These are phyloP conservation scores for Phalacrocorax pelagicus DNA, from an alignment of 2,113 vertebrate genomes.

Conservation along the genomic window DNA sequence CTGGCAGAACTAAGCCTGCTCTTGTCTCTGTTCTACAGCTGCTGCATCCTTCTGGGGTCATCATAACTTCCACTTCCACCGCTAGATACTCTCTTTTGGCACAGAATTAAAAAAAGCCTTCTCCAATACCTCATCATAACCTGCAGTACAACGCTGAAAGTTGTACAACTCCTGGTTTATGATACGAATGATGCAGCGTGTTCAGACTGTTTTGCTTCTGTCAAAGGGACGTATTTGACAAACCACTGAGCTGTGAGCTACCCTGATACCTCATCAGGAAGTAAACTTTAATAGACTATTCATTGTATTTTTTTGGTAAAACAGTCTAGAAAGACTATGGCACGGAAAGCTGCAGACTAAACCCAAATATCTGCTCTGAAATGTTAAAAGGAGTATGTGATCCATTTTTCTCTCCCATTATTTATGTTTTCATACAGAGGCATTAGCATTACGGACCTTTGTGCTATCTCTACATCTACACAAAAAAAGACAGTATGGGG, in stretches of 20 bases:
- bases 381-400: background rate
- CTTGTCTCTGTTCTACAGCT: slow-evolving; percentile 53
- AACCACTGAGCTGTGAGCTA: background rate
- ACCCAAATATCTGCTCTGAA: background rate
- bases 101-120: background rate
- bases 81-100: background rate
- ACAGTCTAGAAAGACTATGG: background rate
- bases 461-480: background rate
- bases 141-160: background rate
- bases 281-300: background rate
- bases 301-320: background rate
- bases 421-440: background rate
- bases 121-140: background rate
- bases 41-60: slow-evolving; percentile 17
- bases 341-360: background rate
- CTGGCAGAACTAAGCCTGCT: slow-evolving; percentile 45
- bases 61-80: background rate
- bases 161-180: background rate
- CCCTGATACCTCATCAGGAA: background rate
- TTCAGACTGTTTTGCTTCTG: background rate
- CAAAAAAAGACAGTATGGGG: background rate
- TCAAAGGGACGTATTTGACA: background rate
- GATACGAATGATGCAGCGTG: background rate
- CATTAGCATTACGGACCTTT: background rate
- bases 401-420: background rate